Base-by-base conservation (phyloP, 2,113 vertebrate genomes). In the Elaphurus davidianus region DNA sequence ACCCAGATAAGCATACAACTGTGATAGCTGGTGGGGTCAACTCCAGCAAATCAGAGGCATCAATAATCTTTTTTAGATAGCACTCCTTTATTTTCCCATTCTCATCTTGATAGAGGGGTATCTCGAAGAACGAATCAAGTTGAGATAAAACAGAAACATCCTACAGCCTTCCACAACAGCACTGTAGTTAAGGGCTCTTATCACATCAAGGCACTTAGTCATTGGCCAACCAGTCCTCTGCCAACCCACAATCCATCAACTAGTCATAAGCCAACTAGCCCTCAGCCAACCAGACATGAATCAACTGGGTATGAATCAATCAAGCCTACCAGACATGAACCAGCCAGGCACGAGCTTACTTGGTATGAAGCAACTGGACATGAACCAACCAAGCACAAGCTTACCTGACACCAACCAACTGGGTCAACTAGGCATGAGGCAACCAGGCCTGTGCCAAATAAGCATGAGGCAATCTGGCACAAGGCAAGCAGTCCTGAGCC, bases 61-160 rank as follows among this genome's bases (percentile, higher is more conserved):
- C 30, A 50, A n/a, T 88, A 57, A 62, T 25, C 62, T 21, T 95
- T 27, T 62, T 96, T 55, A 81, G 57, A 64, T 88, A 81, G 25
- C 7, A 60, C 14, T 87, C 19, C 9, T 90, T 93, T 94, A 45
- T 78, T 87, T 91, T 62, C 45, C 17, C 52, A 90, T 90, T 97
- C 21, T 82, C 47, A 76, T 25, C 87, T 89, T 40, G 28, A 96
- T 23, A 86, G 45, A 96, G 12, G 30, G 16, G 1, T 84, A 78
- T 78, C 43, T 92, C 3, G 0, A 94, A 87, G 55, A 52, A 10
- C 0, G 0, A 90, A 87, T 90, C 91, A 87, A 92, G 12, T 28
- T 90, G 28, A 94, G 47, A 96, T 82, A 89, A 82, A 62, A 33
- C 28, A 54, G 78, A 93, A 97, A 97, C 47, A 95, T 45, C 54